phyloP scores from a whole-genome alignment of 1,140 invertebrate species.

The Anadara kagoshimensis region DNA sequence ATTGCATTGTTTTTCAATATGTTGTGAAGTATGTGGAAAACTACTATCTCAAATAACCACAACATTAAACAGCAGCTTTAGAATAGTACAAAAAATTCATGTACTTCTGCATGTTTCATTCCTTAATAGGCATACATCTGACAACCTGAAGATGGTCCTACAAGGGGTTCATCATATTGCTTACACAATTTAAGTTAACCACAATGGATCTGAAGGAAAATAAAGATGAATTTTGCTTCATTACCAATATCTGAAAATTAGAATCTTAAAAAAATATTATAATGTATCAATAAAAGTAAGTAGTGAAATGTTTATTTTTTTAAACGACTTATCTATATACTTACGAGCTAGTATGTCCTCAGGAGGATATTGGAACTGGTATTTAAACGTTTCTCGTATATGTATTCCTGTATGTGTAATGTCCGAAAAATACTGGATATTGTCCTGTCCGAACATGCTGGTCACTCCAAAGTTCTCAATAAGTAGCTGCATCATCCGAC shows the following conservation, averaged over 20 bases:
- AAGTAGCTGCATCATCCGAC: slow-evolving; percentile 76
- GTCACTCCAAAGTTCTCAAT: slow-evolving; percentile 97
- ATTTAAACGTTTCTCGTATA: slow-evolving; percentile 69
- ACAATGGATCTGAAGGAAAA: no score
- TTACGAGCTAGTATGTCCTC: slow-evolving; percentile 68
- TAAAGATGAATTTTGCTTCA: background rate
- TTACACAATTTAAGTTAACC: no score
- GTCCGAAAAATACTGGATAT: slow-evolving; percentile 96
- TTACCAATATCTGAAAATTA: background rate
- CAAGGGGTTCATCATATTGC: no score
- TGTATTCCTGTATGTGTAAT: slow-evolving; percentile 69
- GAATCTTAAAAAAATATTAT: slow-evolving; percentile 2
- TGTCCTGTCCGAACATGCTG: slow-evolving; percentile 95
- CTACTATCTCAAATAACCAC: no score
- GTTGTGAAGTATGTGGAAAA: no score
- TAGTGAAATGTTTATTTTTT: background rate
- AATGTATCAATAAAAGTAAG: background rate
- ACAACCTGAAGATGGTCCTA: no score
- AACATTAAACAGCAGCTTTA: no score
- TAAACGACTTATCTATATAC: slow-evolving; percentile 34
- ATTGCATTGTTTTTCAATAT: no score
- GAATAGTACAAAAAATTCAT: no score
- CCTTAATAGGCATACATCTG: no score
- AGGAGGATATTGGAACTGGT: slow-evolving; percentile 68
- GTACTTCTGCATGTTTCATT: no score